Percentiles rank a stretch among this genome's conserved stretches.
These are phyloP conservation scores for Naja naja DNA, from an alignment of 2,113 vertebrate species.

Conservation along the genomic window DNA sequence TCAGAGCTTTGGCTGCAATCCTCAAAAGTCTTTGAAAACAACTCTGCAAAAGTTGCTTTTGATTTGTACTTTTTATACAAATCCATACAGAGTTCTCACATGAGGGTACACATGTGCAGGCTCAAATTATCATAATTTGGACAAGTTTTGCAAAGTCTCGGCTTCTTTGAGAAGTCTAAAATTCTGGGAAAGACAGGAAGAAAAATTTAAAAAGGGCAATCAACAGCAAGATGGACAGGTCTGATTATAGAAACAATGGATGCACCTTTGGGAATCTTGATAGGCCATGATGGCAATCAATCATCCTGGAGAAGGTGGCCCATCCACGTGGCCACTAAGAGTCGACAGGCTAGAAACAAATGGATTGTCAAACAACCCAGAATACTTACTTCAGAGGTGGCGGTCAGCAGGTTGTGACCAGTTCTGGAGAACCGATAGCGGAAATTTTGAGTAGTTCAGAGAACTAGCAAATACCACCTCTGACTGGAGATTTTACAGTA, in stretches of 20 bases:
- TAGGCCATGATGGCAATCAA: not conserved
- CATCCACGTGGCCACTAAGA: not conserved
- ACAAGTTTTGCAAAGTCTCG: not conserved
- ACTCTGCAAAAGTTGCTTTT: not conserved
- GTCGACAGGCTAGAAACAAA: not conserved
- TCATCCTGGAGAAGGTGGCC: not conserved
- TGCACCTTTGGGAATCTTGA: not conserved
- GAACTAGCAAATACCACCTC: too few species aligned
- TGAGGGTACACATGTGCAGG: not conserved
- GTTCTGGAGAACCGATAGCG: too few species aligned
- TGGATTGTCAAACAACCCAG: not conserved
- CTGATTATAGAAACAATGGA: not conserved
- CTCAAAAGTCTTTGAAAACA: not conserved
- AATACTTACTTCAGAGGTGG: not conserved
- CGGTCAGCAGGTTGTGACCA: too few species aligned
- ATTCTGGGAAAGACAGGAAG: not conserved
- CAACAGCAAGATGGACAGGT: not conserved
- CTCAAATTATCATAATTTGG: not conserved
- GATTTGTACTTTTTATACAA: not conserved
- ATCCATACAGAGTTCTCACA: not conserved
- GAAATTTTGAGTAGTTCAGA: too few species aligned
- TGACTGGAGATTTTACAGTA: too few species aligned
- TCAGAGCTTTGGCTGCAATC: not conserved
- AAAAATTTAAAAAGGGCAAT: not conserved
- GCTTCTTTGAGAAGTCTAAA: not conserved